phyloP scores from a whole-genome alignment of 1,140 invertebrate genomes.

The Pinna nobilis region DNA sequence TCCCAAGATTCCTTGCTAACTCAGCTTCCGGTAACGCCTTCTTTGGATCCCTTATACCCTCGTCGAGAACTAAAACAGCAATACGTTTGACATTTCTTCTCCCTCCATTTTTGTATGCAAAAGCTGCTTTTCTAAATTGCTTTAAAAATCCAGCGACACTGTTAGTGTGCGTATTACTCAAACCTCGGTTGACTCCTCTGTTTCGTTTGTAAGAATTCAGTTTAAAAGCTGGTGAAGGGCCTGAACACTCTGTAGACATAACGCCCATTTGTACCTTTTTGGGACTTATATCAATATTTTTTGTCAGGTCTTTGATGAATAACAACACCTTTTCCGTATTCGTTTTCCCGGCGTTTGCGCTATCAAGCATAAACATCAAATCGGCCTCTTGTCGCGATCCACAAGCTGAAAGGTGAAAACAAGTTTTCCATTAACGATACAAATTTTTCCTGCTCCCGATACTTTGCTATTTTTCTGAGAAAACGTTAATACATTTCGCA shows the following conservation, averaged over 20 bases:
- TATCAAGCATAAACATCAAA: slow-evolving; percentile 66
- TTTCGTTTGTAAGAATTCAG: slow-evolving; percentile 37
- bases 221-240: slow-evolving; percentile 40
- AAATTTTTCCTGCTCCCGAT: too few species aligned
- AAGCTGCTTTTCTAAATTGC: slow-evolving; percentile 48
- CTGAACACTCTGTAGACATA: slow-evolving; percentile 50
- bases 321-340: slow-evolving; percentile 57
- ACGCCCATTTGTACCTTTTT: slow-evolving; percentile 62
- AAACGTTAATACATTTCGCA: too few species aligned
- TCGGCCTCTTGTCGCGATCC: slow-evolving; percentile 63
- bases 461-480: too few species aligned
- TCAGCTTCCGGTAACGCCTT: slow-evolving; percentile 65
- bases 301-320: slow-evolving; percentile 56
- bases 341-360: slow-evolving; percentile 57
- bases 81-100: slow-evolving; percentile 62
- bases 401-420: slow-evolving; percentile 49
- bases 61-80: slow-evolving; percentile 59
- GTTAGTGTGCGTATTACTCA: slow-evolving; percentile 40
- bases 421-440: too few species aligned
- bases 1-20: slow-evolving; percentile 52
- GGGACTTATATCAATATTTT: slow-evolving; percentile 53
- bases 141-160: slow-evolving; percentile 55
- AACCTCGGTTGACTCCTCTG: slow-evolving; percentile 30
- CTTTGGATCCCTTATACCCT: slow-evolving; percentile 52
- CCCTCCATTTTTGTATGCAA: slow-evolving; percentile 43